Base-by-base conservation (phyloP, 2,888 invertebrate genomes). In the Epistrophe grossulariae region DNA sequence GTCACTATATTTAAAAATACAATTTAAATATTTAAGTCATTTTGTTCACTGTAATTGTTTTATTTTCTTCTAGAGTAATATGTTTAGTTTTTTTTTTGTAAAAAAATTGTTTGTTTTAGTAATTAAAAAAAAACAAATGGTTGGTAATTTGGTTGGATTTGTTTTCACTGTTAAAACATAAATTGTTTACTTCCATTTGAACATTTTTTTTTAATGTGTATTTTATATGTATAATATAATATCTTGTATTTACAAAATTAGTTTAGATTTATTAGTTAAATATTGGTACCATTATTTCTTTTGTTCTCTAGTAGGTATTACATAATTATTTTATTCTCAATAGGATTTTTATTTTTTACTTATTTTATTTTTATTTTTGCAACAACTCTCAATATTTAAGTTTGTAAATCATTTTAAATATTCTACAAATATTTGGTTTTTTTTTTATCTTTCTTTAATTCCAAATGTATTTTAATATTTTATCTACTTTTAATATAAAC, bases 81-180 rank as follows among this genome's bases (percentile, higher is more conserved):
- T 52, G 45, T 15, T 66, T 72, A 28, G 17, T 57, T 57, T 24
- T 50, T 24, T 0, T 57, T 31, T 31, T 40, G 50, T 35, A 73
- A 64, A 35, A 72, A 64, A 78, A 40, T 38, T 71, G 9, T 35
- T 71, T 13, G 15, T 45, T 59, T 62, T 52, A 40, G 17, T 24
- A 59, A 31, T 35, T 28, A 13, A 11, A 52, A 31, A 57, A 48
- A 64, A 78, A 43, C 15, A 40, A 87, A 83, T 76, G 83, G 87
- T 87, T 87, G 76, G 79, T 87, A 24, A 76, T 76, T 35, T 87
- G 83, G 83, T 83, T 87, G 87, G 83, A 87, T 71, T 87, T 87
- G 83, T 87, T 87, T 62, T 72, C 64, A 66, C 60, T 62, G 28
- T 76, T 17, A 71, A 70, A 73, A 55, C 57, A 52, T 70, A 35